These are phyloP conservation scores for Catagonus wagneri DNA, from an alignment of 2,113 vertebrate species.

Conservation along the genomic window DNA sequence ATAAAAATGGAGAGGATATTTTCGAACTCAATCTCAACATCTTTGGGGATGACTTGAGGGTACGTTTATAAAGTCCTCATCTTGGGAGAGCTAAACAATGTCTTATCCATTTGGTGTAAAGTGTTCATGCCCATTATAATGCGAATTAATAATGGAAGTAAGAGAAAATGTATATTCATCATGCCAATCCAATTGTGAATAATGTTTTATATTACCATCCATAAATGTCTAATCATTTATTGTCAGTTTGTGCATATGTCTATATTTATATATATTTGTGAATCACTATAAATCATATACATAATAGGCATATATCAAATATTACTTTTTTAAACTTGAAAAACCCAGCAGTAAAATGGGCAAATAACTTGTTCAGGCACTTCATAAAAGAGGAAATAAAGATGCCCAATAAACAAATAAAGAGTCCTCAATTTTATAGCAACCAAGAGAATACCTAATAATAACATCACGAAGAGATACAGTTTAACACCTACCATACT, in stretches of 20 bases:
- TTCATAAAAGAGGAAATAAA: not conserved
- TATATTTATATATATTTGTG: not conserved
- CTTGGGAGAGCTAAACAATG: not conserved
- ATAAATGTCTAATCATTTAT: not conserved
- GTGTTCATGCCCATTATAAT: not conserved
- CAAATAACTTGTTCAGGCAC: not conserved
- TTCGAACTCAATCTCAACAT: not conserved
- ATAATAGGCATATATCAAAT: not conserved
- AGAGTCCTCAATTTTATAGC: not conserved
- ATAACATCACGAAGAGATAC: not conserved
- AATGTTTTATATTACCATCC: not conserved
- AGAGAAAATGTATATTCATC: not conserved
- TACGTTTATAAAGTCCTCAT: not conserved
- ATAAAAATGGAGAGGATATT: not conserved
- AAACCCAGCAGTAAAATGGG: not conserved
- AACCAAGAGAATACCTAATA: not conserved
- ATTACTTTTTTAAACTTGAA: not conserved
- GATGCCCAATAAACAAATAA: not conserved
- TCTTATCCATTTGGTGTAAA: not conserved
- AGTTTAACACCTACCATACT: not conserved
- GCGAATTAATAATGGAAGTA: not conserved
- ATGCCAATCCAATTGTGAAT: not conserved
- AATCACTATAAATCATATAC: not conserved
- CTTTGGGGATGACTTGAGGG: not conserved
- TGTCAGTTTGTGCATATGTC: not conserved